A percentile compares a stretch with the other conserved stretches of the same genome.
These are phyloP conservation scores for Silurus lanzhouensis DNA, from an alignment of 2,797 vertebrate species.

Conservation along the genomic window DNA sequence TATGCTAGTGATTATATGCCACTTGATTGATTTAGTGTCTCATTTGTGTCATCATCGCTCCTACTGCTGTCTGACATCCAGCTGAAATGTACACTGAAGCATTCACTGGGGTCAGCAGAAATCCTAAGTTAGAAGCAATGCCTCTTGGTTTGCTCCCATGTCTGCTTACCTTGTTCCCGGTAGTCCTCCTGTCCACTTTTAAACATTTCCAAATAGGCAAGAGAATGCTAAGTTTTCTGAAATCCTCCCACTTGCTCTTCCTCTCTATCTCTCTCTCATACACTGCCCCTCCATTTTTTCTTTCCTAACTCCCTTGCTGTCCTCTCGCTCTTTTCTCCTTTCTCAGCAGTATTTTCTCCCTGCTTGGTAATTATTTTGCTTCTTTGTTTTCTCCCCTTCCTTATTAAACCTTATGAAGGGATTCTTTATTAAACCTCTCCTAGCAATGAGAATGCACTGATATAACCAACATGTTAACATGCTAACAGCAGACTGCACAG, in stretches of 20 bases:
- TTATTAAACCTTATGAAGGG: neutral
- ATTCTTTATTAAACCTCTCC: neutral
- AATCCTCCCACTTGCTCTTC: neutral
- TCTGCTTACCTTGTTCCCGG: neutral
- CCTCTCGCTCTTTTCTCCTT: conserved; percentile 11
- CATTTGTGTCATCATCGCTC: too few species aligned
- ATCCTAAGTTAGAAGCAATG: neutral
- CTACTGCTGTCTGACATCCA: too few species aligned
- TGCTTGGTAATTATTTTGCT: conserved; percentile 25
- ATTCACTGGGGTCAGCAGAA: neutral
- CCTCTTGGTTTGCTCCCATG: neutral
- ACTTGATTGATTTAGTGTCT: too few species aligned
- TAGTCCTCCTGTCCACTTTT: neutral
- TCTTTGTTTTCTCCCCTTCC: neutral
- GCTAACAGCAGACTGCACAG: neutral
- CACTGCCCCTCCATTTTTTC: neutral
- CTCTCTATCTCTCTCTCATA: neutral
- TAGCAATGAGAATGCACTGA: neutral
- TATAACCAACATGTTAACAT: neutral
- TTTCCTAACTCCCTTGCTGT: neutral
- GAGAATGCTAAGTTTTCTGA: neutral
- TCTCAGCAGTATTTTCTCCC: conserved; percentile 20
- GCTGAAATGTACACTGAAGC: neutral
- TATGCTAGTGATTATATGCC: too few species aligned
- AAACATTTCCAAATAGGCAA: neutral